Percentiles rank a stretch among this genome's conserved stretches.
These are phyloP conservation scores for Limanda limanda DNA, from an alignment of 2,113 vertebrate species.

Conservation along the genomic window DNA sequence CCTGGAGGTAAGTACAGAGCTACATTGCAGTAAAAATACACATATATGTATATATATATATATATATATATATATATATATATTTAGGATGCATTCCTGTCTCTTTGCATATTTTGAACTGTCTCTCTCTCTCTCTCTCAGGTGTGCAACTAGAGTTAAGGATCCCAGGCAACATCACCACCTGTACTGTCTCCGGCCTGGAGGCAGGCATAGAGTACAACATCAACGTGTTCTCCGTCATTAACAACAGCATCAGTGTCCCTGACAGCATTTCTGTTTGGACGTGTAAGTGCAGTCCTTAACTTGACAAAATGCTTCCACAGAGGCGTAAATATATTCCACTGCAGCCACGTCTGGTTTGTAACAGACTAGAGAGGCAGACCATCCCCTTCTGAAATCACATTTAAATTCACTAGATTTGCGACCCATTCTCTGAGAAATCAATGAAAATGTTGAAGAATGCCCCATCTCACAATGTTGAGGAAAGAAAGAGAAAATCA, in stretches of 20 bases:
- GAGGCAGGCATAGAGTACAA: constrained; percentile 94
- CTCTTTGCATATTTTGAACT: constrained; percentile 13
- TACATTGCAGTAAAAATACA: too few relatives aligned
- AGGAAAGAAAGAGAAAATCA: too few relatives aligned
- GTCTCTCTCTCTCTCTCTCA: constrained; percentile 44
- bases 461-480: too few relatives aligned
- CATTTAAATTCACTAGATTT: too few relatives aligned
- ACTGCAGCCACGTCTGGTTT: too few relatives aligned
- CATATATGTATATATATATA: background rate
- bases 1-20: constrained; percentile 75
- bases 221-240: constrained; percentile 91
- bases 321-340: background rate
- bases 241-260: constrained; percentile 88
- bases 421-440: too few relatives aligned
- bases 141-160: constrained; percentile 89
- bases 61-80: background rate
- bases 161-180: constrained; percentile 89
- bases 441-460: too few relatives aligned
- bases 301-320: background rate
- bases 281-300: constrained; percentile 89
- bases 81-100: background rate
- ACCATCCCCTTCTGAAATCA: too few relatives aligned
- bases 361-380: too few relatives aligned
- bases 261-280: constrained; percentile 88
- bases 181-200: constrained; percentile 87